Conservation (phyloP, 1,140 invertebrate genomes). For the Brachionus angularis region DNA sequence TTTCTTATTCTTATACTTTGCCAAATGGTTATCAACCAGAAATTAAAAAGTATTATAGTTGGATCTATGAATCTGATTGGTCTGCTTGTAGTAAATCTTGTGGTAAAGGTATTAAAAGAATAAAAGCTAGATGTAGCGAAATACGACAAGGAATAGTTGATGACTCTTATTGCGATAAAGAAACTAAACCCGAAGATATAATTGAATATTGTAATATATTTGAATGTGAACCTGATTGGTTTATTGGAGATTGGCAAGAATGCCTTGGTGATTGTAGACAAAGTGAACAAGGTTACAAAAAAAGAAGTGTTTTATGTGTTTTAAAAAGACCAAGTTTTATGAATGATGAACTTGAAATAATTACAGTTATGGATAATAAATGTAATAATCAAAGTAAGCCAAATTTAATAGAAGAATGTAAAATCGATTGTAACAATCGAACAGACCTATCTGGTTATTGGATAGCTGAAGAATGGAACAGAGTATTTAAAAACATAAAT, state of each 20-base stretch:
- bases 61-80: conserved; percentile 26
- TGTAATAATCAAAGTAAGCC: neutral
- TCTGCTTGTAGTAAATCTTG: conserved; percentile 38
- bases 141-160: conserved; percentile 12
- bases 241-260: conserved; percentile 27
- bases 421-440: conserved; percentile 1
- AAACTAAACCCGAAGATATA: neutral
- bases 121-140: conserved; percentile 4
- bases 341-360: conserved; percentile 6
- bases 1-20: conserved; percentile 15
- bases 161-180: neutral
- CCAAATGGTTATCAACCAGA: conserved; percentile 4
- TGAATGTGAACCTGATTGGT: conserved; percentile 31
- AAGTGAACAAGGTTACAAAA: neutral
- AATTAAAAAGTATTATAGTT: conserved; percentile 24
- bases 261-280: neutral
- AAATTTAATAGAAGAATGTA: neutral
- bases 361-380: neutral
- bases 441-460: neutral
- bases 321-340: neutral
- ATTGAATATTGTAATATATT: neutral
- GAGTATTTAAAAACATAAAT: neutral
- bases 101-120: conserved; percentile 28
- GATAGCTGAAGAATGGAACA: conserved; percentile 28
- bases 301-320: conserved; percentile 33